Percentiles rank a stretch among this genome's conserved stretches.
These are phyloP conservation scores for Ploceus nigricollis DNA, from an alignment of 2,113 vertebrate genomes.

Conservation along the genomic window DNA sequence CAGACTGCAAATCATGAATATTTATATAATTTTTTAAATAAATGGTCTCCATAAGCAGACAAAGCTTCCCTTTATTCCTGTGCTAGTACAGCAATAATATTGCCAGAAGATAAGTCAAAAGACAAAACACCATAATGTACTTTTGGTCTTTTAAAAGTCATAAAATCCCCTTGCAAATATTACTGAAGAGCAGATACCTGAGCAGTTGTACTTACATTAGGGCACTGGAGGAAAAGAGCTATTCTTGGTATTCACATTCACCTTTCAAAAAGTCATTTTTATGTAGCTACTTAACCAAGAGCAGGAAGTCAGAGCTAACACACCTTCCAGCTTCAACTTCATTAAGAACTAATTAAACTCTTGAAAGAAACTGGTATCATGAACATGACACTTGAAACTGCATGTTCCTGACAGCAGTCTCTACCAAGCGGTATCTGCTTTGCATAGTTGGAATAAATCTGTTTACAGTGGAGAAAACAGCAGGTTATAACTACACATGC, in stretches of 20 bases:
- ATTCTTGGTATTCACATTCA: not conserved
- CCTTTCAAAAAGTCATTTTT: conserved; percentile 2
- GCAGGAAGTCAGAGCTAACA: not conserved
- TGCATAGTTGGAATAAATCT: not conserved
- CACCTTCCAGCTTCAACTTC: not conserved
- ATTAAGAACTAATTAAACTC: not conserved
- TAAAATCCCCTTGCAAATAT: conserved; percentile 44
- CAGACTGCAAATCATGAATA: not conserved
- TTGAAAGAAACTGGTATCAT: not conserved
- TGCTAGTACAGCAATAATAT: not conserved
- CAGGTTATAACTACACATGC: not conserved
- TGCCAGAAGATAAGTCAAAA: not conserved
- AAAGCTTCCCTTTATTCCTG: not conserved
- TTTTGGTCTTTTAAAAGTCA: conserved; percentile 14
- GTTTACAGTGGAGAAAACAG: not conserved
- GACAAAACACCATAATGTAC: not conserved
- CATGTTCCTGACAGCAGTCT: not conserved
- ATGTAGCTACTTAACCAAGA: not conserved
- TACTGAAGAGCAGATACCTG: conserved; percentile 5
- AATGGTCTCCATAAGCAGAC: not conserved
- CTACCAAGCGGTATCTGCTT: not conserved
- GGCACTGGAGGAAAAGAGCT: not conserved
- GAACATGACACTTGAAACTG: not conserved
- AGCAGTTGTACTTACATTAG: not conserved
- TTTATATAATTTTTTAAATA: not conserved